A percentile compares a stretch with the other conserved stretches of the same genome.
phyloP scores from a whole-genome alignment of 2,797 vertebrate species.

The Ctenopoma kingsleyae region DNA sequence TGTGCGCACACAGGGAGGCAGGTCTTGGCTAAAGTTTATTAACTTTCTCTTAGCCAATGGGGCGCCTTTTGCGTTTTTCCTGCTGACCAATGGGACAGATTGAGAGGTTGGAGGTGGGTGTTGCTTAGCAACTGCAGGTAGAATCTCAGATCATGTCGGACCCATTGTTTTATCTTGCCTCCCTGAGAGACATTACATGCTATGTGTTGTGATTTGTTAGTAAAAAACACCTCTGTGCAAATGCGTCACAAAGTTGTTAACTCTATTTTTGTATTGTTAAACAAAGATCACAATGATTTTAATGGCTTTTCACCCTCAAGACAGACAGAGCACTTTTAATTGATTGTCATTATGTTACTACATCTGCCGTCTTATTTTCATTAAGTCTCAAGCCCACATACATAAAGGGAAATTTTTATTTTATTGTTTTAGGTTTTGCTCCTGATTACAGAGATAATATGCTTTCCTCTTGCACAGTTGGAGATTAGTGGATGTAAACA shows the following conservation, averaged over 20 bases:
- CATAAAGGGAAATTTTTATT: constrained; percentile 11
- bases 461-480: constrained; percentile 26
- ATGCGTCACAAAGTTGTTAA: constrained; percentile 79
- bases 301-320: constrained; percentile 51
- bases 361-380: constrained; percentile 22
- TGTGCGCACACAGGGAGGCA: constrained; percentile 75
- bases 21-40: constrained; percentile 88
- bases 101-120: constrained; percentile 87
- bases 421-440: not conserved
- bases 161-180: constrained; percentile 87
- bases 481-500: constrained; percentile 30
- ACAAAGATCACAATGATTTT: constrained; percentile 61
- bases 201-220: constrained; percentile 81
- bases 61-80: constrained; percentile 80
- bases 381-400: constrained; percentile 1
- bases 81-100: constrained; percentile 83
- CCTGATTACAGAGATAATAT: constrained; percentile 22
- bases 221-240: constrained; percentile 68
- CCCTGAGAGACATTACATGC: constrained; percentile 82
- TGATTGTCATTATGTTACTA: constrained; percentile 47
- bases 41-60: constrained; percentile 87
- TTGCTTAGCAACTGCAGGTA: constrained; percentile 93
- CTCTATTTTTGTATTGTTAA: constrained; percentile 72
- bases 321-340: constrained; percentile 50
- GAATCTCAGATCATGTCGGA: constrained; percentile 87